Evolutionary conservation across 2,888 invertebrate genomes (phyloP).

Genomic region (Chironomus tentans): DNA sequence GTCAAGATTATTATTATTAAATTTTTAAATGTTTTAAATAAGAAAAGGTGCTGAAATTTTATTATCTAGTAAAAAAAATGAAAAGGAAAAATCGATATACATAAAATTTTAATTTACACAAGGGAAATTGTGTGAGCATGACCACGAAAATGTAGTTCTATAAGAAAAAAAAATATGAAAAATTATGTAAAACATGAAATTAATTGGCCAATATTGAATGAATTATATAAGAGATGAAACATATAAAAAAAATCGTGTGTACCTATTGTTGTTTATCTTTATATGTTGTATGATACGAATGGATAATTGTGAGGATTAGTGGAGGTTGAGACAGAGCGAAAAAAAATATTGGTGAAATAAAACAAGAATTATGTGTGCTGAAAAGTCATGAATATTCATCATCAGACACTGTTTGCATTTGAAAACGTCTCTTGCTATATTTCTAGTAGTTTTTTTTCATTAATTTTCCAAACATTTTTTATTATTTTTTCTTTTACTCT

Average conservation of each 20-base stretch:
- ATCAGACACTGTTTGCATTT: not conserved
- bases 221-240: not conserved
- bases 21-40: too few relatives aligned
- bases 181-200: not conserved
- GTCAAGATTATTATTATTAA: too few relatives aligned
- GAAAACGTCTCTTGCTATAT: not conserved
- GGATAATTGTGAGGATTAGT: not conserved
- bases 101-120: not conserved
- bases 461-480: not conserved
- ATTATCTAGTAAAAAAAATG: not conserved
- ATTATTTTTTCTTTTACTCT: not conserved
- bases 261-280: not conserved
- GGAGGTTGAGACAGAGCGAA: too few relatives aligned
- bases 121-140: not conserved
- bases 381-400: not conserved
- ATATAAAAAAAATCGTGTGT: not conserved
- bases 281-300: not conserved
- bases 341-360: not conserved
- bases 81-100: not conserved
- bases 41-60: too few relatives aligned
- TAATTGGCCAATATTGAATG: not conserved
- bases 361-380: not conserved
- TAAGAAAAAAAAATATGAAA: not conserved
- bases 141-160: not conserved
- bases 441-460: not conserved